A percentile compares a stretch with the other conserved stretches of the same genome.
Evolutionary conservation across 2,113 vertebrate species (phyloP).

Genomic region (Gambusia holbrooki): DNA sequence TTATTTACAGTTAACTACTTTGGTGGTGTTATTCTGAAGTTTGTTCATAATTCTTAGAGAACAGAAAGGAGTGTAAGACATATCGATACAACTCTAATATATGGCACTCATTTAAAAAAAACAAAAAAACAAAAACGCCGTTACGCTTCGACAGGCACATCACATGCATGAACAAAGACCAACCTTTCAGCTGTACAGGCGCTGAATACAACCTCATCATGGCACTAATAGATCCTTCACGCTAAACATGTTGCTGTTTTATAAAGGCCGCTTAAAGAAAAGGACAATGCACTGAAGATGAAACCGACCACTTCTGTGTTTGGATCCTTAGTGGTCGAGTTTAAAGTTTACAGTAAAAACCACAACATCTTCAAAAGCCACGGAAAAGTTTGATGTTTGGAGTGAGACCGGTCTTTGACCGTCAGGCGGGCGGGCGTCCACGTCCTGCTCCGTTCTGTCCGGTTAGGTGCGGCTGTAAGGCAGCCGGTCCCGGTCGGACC

Average conservation of each 20-base stretch:
- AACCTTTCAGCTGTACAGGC: constrained; percentile 50
- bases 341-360: background rate
- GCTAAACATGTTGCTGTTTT: constrained; percentile 20
- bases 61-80: background rate
- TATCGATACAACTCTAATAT: constrained; percentile 28
- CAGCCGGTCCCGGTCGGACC: constrained; percentile 29
- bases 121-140: background rate
- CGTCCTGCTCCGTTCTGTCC: background rate
- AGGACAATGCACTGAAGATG: background rate
- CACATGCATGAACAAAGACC: constrained; percentile 25
- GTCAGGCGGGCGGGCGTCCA: constrained; percentile 2
- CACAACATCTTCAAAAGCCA: background rate
- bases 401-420: constrained; percentile 55
- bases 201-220: constrained; percentile 49
- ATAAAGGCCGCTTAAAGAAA: constrained; percentile 52
- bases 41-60: too few species aligned
- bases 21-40: too few species aligned
- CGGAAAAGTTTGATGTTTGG: background rate
- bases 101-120: constrained; percentile 63
- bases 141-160: constrained; percentile 19
- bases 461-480: constrained; percentile 41
- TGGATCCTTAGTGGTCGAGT: background rate
- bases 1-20: too few species aligned
- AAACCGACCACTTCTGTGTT: background rate
- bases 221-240: constrained; percentile 59